These are phyloP conservation scores for Ursus arctos DNA, from an alignment of 2,113 vertebrate genomes.

Conservation along the genomic window DNA sequence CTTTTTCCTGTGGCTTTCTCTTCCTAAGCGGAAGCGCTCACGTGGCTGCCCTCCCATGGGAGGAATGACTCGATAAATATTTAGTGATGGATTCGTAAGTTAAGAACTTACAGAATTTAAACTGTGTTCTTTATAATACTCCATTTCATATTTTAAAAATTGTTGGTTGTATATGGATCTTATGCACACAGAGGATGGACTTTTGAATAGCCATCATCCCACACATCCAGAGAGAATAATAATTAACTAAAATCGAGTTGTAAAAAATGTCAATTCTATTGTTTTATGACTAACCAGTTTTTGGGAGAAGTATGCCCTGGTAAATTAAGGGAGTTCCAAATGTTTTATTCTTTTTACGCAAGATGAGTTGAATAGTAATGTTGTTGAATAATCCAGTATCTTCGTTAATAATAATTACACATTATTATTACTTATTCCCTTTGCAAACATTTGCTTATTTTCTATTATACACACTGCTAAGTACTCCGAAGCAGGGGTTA, in stretches of 20 bases:
- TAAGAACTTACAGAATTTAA: neutral
- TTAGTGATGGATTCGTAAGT: conserved; percentile 11
- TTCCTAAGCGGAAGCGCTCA: neutral
- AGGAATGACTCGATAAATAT: conserved; percentile 13
- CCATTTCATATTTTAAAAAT: neutral
- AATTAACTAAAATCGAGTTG: neutral
- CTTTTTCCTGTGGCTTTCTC: neutral
- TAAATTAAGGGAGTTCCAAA: neutral
- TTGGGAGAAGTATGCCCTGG: neutral
- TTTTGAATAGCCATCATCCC: neutral
- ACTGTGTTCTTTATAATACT: neutral
- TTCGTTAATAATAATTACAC: neutral
- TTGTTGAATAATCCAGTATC: neutral
- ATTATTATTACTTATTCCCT: neutral
- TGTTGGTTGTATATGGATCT: neutral
- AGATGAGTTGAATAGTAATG: neutral
- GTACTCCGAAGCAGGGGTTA: neutral
- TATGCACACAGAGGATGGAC: neutral
- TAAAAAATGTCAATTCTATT: conserved; percentile 23
- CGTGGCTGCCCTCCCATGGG: neutral
- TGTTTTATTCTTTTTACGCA: neutral
- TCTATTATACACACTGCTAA: neutral
- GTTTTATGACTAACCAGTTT: conserved; percentile 48
- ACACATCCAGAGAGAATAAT: neutral
- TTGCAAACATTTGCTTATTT: neutral